phyloP scores from a whole-genome alignment of 2,797 vertebrate species.

The Bradypodion ventrale region DNA sequence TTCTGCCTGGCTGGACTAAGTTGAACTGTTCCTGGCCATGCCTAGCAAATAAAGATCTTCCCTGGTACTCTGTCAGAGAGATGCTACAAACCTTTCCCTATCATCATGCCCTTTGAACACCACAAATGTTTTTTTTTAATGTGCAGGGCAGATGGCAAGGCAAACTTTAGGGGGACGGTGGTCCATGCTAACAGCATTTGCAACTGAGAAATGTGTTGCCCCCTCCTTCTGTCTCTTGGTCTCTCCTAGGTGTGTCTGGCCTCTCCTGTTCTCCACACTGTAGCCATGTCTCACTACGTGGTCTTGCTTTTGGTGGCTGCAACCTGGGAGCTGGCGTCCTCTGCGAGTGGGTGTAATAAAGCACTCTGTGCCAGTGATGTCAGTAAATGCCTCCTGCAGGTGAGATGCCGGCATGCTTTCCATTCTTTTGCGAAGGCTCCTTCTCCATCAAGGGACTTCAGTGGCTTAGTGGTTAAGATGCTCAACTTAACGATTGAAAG shows the following conservation, averaged over 20 bases:
- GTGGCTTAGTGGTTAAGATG: too few relatives aligned
- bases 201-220: too few relatives aligned
- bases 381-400: slow-evolving; percentile 39
- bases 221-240: background rate
- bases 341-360: slow-evolving; percentile 2
- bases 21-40: too few relatives aligned
- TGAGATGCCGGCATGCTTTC: background rate
- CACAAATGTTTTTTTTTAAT: background rate
- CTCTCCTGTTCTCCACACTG: background rate
- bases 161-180: background rate
- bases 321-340: background rate
- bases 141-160: background rate
- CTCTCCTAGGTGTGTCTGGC: background rate
- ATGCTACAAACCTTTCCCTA: too few relatives aligned
- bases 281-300: background rate
- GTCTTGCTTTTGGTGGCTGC: slow-evolving; percentile 2
- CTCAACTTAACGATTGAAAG: too few relatives aligned
- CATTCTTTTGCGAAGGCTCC: too few relatives aligned
- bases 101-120: too few relatives aligned
- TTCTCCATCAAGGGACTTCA: too few relatives aligned
- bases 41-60: too few relatives aligned
- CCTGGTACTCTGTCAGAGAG: too few relatives aligned
- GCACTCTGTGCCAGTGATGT: slow-evolving; percentile 28
- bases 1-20: too few relatives aligned
- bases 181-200: background rate